phyloP scores from a whole-genome alignment of 2,888 invertebrate species.

The Micoletzkya japonica region DNA sequence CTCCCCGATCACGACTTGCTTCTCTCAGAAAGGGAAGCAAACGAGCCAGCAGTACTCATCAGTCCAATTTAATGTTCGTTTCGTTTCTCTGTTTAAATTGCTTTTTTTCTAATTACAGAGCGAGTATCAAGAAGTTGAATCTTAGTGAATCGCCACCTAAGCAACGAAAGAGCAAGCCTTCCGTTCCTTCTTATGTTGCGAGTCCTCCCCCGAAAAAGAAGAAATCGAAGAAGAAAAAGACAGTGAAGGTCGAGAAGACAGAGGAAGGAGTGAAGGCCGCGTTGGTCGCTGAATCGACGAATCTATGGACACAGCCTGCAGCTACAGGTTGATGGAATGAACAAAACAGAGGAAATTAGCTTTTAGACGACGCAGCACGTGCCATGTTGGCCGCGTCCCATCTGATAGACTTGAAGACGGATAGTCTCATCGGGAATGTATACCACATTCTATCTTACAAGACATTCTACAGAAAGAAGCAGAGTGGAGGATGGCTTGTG shows the following conservation, averaged over 20 bases:
- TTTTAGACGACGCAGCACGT: constrained; percentile 2
- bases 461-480: constrained; percentile 21
- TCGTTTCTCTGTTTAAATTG: too few relatives aligned
- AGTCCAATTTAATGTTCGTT: background rate
- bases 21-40: background rate
- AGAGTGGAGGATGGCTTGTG: constrained; percentile 26
- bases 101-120: too few relatives aligned
- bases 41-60: background rate
- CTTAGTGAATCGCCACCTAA: too few relatives aligned
- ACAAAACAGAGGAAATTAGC: background rate
- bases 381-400: constrained; percentile 20
- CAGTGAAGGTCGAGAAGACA: constrained; percentile 31
- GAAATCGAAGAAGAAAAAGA: constrained; percentile 30
- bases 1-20: background rate
- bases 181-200: too few relatives aligned
- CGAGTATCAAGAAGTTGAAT: too few relatives aligned
- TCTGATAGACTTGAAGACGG: constrained; percentile 11
- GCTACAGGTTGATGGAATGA: background rate
- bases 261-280: constrained; percentile 28
- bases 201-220: constrained; percentile 21
- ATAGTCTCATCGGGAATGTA: constrained; percentile 15
- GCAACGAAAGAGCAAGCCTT: constrained; percentile 6
- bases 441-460: constrained; percentile 19
- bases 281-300: background rate
- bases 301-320: background rate